Percentiles rank a stretch among this genome's conserved stretches.
Evolutionary conservation across 1,140 invertebrate genomes (phyloP).

Genomic region (Melanaphis sacchari): DNA sequence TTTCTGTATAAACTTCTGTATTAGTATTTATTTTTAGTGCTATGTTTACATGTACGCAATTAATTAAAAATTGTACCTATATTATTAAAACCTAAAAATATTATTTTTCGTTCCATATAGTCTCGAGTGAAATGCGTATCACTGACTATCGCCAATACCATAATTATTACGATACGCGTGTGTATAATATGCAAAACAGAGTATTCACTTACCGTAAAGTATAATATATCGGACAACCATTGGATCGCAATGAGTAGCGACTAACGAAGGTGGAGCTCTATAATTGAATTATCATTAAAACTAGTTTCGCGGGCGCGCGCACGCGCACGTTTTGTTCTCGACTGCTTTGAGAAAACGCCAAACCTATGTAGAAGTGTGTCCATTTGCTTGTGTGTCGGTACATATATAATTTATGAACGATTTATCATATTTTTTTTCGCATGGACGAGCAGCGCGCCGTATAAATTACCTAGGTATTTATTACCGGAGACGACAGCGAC

Average conservation of each 20-base stretch:
- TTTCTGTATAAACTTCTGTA: too few species aligned
- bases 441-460: not conserved
- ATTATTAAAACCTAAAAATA: too few species aligned
- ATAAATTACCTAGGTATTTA: not conserved
- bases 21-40: too few species aligned
- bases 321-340: not conserved
- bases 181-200: too few species aligned
- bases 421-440: conserved; percentile 12
- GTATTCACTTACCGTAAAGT: not conserved
- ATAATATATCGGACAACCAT: not conserved
- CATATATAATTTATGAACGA: not conserved
- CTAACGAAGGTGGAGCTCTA: not conserved
- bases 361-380: not conserved
- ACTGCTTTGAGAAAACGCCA: not conserved
- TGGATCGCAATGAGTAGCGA: not conserved
- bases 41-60: too few species aligned
- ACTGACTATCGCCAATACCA: too few species aligned
- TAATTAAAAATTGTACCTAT: too few species aligned
- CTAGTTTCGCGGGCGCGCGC: not conserved
- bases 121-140: too few species aligned
- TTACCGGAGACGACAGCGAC: not conserved
- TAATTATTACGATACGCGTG: too few species aligned
- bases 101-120: too few species aligned
- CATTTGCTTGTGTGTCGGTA: not conserved
- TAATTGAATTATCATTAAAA: conserved; percentile 40